Conservation (phyloP, 2,888 invertebrate genomes). For the Tuberolachnus salignus region DNA sequence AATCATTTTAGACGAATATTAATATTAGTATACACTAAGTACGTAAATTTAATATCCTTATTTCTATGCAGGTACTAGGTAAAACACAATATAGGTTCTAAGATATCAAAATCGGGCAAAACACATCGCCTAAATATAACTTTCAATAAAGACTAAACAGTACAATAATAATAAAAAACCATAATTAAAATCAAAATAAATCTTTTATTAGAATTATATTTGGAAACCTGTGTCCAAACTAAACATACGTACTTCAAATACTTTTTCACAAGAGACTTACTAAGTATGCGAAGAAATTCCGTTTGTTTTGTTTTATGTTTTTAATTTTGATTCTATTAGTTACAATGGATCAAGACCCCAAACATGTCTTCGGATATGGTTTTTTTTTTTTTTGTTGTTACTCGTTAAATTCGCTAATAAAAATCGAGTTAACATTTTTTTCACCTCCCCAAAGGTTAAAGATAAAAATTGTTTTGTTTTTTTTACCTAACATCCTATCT, state of each 20-base stretch:
- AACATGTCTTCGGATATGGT: conserved; percentile 16
- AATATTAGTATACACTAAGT: too few species aligned
- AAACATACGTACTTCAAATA: background rate
- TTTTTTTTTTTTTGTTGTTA: conserved; percentile 19
- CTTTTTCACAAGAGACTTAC: background rate
- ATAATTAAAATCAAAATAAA: background rate
- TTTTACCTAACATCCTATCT: background rate
- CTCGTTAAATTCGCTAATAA: conserved; percentile 46
- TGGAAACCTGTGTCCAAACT: background rate
- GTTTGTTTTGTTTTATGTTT: background rate
- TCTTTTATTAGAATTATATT: background rate
- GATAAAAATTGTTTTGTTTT: conserved; percentile 44
- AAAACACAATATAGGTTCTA: too few species aligned
- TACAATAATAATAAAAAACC: too few species aligned
- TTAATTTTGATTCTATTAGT: background rate
- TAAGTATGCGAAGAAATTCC: background rate
- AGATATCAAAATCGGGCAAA: too few species aligned
- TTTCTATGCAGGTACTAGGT: too few species aligned
- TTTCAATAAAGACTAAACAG: too few species aligned
- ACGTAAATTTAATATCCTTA: too few species aligned
- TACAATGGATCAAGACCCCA: conserved; percentile 24
- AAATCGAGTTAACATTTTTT: conserved; percentile 48
- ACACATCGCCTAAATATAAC: too few species aligned
- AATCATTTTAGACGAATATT: too few species aligned
- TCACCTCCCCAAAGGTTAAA: conserved; percentile 39